Base-by-base conservation (phyloP, 2,888 invertebrate genomes). In the Netelia fuscicornis region DNA sequence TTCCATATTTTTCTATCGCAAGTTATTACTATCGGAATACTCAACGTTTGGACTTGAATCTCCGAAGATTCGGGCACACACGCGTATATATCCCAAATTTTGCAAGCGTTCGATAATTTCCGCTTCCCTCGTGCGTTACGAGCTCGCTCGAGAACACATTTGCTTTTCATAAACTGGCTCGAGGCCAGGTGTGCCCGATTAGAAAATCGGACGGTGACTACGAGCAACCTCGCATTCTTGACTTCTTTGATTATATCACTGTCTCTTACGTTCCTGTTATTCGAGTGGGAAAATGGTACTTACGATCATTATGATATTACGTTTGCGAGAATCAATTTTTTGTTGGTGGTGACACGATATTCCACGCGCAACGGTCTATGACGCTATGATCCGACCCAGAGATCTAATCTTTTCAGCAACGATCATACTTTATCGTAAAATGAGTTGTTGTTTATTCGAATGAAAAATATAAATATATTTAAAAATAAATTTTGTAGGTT, bases 181-280 rank as follows among this genome's bases (percentile, higher is more conserved):
- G 80, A 68, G 84, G 84, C 84, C 84, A 77, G 72, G 67, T 62
- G 77, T 68, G 68, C 68, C 60, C 56, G 81, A 74, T 84, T 77
- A 68, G 72, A 81, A 77, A 84, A 84, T 84, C 67, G 60, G 72
- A n/a, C n/a, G n/a, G n/a, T n/a, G 62, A 68, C 56, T 54, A 60
- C 54, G 42, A 44, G 20, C 62, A 70, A 23, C 58, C 67, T 23
- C 52, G 64, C 58, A 64, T 81, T 56, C 42, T 56, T 54, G 37
- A 75, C 58, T 58, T 74, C 56, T 13, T 42, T 17, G 76, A 67
- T 82, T 58, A 67, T 65, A 65, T 71, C 23, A 10, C 56, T 23
- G 54, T 25, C n/a, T 58, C 20, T 58, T 20, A 20, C 58, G 58
- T 10, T 48, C 56, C 44, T 60, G 62, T 44, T 64, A 11, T 42